phyloP scores from a whole-genome alignment of 1,140 invertebrate species.

The Daktulosphaira vitifoliae region DNA sequence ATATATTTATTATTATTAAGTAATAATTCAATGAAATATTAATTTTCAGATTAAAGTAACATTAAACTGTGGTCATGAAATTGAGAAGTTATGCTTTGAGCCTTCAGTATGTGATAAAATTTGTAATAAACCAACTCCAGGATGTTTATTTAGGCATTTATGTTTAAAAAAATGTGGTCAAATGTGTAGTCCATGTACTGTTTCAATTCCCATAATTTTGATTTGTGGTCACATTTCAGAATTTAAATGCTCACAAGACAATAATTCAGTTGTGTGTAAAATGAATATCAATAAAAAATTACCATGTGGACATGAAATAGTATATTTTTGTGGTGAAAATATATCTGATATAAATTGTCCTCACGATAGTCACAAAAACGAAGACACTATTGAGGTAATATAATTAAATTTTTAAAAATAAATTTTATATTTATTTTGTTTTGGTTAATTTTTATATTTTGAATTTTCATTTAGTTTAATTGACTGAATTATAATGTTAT shows the following conservation, averaged over 20 bases:
- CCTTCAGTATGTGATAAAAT: background rate
- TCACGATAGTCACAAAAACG: too few relatives aligned
- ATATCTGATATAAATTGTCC: too few relatives aligned
- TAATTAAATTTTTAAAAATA: too few relatives aligned
- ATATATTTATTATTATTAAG: too few relatives aligned
- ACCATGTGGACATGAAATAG: too few relatives aligned
- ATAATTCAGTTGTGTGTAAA: background rate
- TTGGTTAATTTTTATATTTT: too few relatives aligned
- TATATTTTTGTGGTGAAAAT: constrained; percentile 41
- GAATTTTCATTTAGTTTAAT: too few relatives aligned
- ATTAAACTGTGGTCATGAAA: constrained; percentile 1
- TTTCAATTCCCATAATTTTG: constrained; percentile 5
- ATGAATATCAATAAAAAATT: background rate
- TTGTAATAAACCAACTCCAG: background rate
- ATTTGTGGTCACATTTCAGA: constrained; percentile 7
- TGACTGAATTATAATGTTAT: too few relatives aligned
- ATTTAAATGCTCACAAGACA: background rate
- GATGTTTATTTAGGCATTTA: constrained; percentile 1
- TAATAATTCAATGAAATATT: too few relatives aligned
- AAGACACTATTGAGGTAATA: too few relatives aligned
- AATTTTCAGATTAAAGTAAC: background rate
- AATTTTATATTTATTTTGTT: too few relatives aligned
- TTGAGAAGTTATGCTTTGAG: constrained; percentile 1
- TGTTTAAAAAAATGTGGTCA: background rate
- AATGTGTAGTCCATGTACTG: background rate